Evolutionary conservation across 2,113 vertebrate genomes (phyloP).

Genomic region (Solea senegalensis): DNA sequence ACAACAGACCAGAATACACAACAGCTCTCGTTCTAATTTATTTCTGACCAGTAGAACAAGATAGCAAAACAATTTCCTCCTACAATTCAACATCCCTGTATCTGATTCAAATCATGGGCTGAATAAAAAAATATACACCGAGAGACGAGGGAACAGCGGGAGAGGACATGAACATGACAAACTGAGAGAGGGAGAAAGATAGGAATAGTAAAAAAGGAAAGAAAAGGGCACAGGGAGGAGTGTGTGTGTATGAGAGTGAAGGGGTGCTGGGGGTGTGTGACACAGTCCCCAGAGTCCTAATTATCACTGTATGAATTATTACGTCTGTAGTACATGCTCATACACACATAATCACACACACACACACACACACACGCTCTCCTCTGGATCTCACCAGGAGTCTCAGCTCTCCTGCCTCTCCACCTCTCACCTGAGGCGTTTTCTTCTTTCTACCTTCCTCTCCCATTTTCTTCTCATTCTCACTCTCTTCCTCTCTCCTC

Average conservation of each 20-base stretch:
- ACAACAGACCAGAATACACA: constrained; percentile 4
- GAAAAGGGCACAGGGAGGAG: constrained; percentile 15
- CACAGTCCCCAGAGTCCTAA: constrained; percentile 73
- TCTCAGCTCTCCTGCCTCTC: constrained; percentile 52
- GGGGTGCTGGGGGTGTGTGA: constrained; percentile 60
- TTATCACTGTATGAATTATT: constrained; percentile 81
- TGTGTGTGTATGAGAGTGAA: constrained; percentile 30
- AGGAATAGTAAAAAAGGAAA: constrained; percentile 39
- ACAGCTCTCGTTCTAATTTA: background rate
- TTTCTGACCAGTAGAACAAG: constrained; percentile 21
- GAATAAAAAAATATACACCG: constrained; percentile 16
- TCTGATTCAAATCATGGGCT: constrained; percentile 25
- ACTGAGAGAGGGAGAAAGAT: constrained; percentile 29
- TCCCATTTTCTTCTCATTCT: constrained; percentile 17
- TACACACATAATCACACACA: constrained; percentile 34
- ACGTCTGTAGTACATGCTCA: constrained; percentile 64
- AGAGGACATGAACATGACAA: constrained; percentile 26
- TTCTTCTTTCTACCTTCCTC: constrained; percentile 43
- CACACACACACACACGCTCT: constrained; percentile 43
- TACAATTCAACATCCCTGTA: constrained; percentile 7
- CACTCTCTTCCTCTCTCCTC: constrained; percentile 37
- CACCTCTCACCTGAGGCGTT: constrained; percentile 55
- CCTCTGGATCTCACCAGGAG: constrained; percentile 62
- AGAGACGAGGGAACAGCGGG: background rate
- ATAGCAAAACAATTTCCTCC: constrained; percentile 32